Conservation (phyloP, 2,888 invertebrate genomes). For the Euphydryas editha region DNA sequence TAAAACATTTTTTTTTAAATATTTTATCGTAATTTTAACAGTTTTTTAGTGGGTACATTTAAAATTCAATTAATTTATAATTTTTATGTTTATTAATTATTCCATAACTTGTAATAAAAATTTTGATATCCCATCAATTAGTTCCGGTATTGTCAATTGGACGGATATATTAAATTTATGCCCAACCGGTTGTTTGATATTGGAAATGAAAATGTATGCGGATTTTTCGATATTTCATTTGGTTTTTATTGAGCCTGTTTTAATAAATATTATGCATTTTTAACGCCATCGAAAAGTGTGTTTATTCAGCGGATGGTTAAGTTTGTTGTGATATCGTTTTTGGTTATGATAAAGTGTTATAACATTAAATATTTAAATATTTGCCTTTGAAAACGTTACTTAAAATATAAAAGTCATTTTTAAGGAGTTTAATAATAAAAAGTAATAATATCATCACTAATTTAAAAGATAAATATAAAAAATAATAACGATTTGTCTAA, state of each 20-base stretch:
- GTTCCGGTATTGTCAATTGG: slow-evolving; percentile 25
- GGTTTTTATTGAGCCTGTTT: slow-evolving; percentile 6
- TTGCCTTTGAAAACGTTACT: background rate
- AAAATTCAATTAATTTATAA: background rate
- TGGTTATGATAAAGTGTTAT: background rate
- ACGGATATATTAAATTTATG: slow-evolving; percentile 32
- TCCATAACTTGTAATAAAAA: background rate
- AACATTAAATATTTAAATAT: background rate
- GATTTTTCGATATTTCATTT: slow-evolving; percentile 14
- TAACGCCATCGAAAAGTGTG: background rate
- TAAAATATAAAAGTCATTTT: no score
- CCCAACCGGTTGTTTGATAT: slow-evolving; percentile 24
- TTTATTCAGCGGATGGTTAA: background rate
- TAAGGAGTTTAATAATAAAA: no score
- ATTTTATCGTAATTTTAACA: no score
- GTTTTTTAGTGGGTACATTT: no score
- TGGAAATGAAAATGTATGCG: slow-evolving; percentile 18
- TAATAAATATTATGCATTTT: slow-evolving; percentile 17
- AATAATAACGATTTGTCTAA: no score
- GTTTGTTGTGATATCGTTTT: background rate
- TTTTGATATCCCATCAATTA: slow-evolving; percentile 21
- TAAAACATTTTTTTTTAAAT: no score
- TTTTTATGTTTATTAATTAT: background rate
- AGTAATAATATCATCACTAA: no score
- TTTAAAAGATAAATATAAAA: no score